Evolutionary conservation across 2,797 vertebrate species (phyloP).

Genomic region (Helarctos malayanus): DNA sequence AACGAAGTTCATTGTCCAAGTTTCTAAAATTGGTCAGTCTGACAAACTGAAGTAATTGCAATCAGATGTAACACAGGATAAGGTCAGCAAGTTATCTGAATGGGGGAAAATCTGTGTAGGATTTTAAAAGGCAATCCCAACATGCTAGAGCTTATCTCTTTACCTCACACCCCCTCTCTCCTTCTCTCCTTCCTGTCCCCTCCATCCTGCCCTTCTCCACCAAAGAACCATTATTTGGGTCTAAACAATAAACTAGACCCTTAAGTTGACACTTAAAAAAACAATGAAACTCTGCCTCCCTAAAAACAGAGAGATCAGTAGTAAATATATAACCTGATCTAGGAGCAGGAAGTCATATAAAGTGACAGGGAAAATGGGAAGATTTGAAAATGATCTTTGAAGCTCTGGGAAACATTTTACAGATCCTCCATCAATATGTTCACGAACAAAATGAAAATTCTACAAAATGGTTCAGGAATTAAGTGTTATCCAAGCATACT

Average conservation of each 20-base stretch:
- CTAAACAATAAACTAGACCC: slow-evolving; percentile 48
- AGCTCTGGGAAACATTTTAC: background rate
- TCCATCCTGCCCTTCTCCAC: background rate
- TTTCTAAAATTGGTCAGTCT: slow-evolving; percentile 79
- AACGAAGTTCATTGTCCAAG: slow-evolving; percentile 71
- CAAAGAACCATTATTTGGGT: slow-evolving; percentile 31
- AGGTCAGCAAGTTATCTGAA: slow-evolving; percentile 69
- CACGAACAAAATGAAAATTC: slow-evolving; percentile 47
- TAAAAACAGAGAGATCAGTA: slow-evolving; percentile 5
- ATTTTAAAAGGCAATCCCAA: slow-evolving; percentile 73
- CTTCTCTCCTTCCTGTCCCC: background rate
- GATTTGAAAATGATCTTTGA: slow-evolving; percentile 54
- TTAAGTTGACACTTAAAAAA: slow-evolving; percentile 31
- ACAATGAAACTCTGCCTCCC: background rate
- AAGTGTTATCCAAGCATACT: background rate
- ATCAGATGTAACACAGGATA: slow-evolving; percentile 74
- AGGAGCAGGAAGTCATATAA: slow-evolving; percentile 40
- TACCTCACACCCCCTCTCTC: background rate
- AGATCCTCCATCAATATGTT: background rate
- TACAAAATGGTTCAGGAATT: background rate
- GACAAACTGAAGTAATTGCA: slow-evolving; percentile 79
- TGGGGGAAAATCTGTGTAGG: slow-evolving; percentile 44
- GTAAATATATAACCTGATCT: slow-evolving; percentile 3
- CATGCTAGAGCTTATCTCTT: background rate
- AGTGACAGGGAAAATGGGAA: background rate